Evolutionary conservation across 2,113 vertebrate species (phyloP).

Genomic region (Clupea harengus): DNA sequence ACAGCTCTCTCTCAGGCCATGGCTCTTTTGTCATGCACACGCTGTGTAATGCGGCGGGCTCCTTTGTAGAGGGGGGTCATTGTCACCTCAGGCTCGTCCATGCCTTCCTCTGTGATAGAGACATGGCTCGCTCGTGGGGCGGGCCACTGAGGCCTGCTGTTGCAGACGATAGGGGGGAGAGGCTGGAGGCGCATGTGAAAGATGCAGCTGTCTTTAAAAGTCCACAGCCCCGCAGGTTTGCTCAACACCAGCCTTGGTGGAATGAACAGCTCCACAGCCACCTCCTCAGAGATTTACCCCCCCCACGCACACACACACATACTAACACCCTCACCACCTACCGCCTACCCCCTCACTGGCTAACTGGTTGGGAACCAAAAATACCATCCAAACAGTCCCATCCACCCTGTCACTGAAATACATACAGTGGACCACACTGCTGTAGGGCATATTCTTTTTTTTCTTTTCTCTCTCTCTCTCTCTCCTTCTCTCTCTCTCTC

Average conservation of each 20-base stretch:
- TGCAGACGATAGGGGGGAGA: background rate
- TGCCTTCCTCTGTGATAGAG: background rate
- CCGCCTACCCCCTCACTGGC: background rate
- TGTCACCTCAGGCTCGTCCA: background rate
- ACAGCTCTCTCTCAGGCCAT: background rate
- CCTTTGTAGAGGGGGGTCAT: background rate
- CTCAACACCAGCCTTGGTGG: background rate
- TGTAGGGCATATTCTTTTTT: background rate
- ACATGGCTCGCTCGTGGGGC: background rate
- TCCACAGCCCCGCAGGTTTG: background rate
- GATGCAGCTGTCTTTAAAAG: constrained; percentile 15
- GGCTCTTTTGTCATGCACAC: background rate
- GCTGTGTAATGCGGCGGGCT: background rate
- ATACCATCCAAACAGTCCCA: background rate
- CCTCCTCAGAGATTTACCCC: background rate
- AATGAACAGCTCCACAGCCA: background rate
- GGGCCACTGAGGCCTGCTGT: background rate
- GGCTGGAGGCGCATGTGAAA: background rate
- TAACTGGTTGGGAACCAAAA: background rate
- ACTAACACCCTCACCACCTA: background rate
- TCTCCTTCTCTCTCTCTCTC: background rate
- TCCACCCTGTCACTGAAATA: background rate
- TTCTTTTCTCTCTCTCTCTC: background rate
- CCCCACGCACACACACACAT: background rate
- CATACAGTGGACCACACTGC: background rate